These are phyloP conservation scores for Caenorhabditis panamensis DNA, from an alignment of 2,888 invertebrate species.

Conservation along the genomic window DNA sequence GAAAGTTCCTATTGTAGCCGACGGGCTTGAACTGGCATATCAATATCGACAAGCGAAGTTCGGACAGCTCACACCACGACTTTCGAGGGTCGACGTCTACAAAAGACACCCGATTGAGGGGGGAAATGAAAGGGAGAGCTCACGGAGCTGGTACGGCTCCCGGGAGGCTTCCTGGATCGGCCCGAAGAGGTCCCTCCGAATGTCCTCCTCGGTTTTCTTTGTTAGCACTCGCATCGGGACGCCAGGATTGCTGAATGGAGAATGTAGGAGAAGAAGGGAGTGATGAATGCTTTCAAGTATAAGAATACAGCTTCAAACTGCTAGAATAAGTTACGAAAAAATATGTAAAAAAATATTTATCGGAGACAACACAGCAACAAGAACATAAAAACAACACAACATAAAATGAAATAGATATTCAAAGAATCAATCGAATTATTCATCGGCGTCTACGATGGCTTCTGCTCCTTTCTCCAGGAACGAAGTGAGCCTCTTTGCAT, in stretches of 20 bases:
- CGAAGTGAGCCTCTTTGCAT: constrained; percentile 46
- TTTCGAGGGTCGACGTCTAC: constrained; percentile 37
- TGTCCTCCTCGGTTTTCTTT: constrained; percentile 40
- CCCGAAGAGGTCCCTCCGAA: constrained; percentile 33
- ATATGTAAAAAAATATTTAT: neutral
- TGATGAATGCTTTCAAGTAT: no score
- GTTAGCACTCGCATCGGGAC: constrained; percentile 46
- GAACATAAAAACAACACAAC: constrained; percentile 14
- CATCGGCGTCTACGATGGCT: neutral
- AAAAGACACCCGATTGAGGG: neutral
- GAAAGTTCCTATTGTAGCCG: constrained; percentile 35
- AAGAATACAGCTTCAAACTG: no score
- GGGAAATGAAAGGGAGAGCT: neutral
- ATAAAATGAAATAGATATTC: constrained; percentile 6
- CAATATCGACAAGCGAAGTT: constrained; percentile 35
- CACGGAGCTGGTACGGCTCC: constrained; percentile 15
- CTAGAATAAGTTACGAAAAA: neutral
- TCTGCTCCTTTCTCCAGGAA: constrained; percentile 53
- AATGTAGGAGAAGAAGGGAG: no score
- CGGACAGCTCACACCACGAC: constrained; percentile 58
- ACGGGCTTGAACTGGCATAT: constrained; percentile 50
- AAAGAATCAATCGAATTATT: no score
- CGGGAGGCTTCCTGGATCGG: constrained; percentile 47
- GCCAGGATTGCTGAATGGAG: neutral
- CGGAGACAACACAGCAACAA: neutral